These are phyloP conservation scores for Artemisiospiza belli DNA, from an alignment of 2,113 vertebrate species.

Conservation along the genomic window DNA sequence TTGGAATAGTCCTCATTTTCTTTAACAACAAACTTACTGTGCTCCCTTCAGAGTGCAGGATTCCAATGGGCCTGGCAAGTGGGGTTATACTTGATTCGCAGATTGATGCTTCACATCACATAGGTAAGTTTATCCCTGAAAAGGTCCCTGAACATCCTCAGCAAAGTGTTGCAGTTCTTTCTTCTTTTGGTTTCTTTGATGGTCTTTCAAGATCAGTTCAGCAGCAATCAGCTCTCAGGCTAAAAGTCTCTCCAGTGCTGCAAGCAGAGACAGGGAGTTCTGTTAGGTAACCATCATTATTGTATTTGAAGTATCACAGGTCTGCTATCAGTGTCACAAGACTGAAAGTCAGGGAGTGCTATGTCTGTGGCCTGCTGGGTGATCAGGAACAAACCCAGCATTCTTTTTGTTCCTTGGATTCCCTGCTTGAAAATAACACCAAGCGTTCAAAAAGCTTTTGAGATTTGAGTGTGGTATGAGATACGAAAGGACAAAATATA, in stretches of 20 bases:
- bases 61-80: conserved; percentile 85
- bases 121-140: conserved; percentile 72
- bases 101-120: conserved; percentile 78
- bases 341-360: not conserved
- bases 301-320: not conserved
- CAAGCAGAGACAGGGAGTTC: not conserved
- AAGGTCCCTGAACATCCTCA: not conserved
- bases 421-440: not conserved
- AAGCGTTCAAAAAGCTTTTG: not conserved
- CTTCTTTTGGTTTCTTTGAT: not conserved
- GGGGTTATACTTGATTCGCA: conserved; percentile 82
- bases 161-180: not conserved
- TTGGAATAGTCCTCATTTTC: not conserved
- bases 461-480: not conserved
- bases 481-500: not conserved
- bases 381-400: not conserved
- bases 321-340: not conserved
- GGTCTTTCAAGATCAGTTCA: not conserved
- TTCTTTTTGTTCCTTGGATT: not conserved
- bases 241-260: not conserved
- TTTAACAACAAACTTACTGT: not conserved
- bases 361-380: not conserved
- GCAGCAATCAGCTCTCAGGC: not conserved
- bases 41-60: conserved; percentile 79
- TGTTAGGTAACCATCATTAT: not conserved